Base-by-base conservation (phyloP, 2,888 invertebrate genomes). In the Tiliacea aurago region DNA sequence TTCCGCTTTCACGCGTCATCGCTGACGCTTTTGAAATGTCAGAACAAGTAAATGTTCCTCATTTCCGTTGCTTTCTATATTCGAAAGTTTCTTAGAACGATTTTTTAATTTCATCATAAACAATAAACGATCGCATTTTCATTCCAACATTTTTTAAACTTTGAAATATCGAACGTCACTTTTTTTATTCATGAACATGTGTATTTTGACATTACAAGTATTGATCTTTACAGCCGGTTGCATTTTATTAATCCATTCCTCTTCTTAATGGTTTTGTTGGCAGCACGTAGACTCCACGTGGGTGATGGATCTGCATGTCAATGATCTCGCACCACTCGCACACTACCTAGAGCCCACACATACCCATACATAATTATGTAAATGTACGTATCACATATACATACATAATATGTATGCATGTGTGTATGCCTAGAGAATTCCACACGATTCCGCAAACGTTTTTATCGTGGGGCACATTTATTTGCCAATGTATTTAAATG, bases 1-100 rank as follows among this genome's bases (percentile, higher is more conserved):
- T 90, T 90, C 90, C 89, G 87, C 84, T 87, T 89, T 82, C 84
- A 83, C 84, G 72, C 82, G 84, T 86, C 87, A 84, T 82, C 75
- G 62, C 87, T 70, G 85, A 84, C 86, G 84, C 83, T 83, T 87
- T 80, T 70, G 61, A 80, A 65, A 76, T 68, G 41, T 59, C 7
- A 41, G 5, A 72, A 70, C 62, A 72, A 55, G 23, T 74, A 73
- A 84, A 80, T 72, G 75, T 77, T 72, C 61, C 70, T 79, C 86
- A 83, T 87, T 85, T 86, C 87, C 86, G 81, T 73, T 77, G 56
- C 77, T 75, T 82, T 78, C 63, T 71, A 61, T 61, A 70, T 77
- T 84, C 71, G 69, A 82, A 84, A 85, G 81, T 70, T 78, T 85
- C 81, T 82, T 75, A 69, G 13, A 80, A 69, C 51, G 13, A 41